Base-by-base conservation (phyloP, 2,888 invertebrate genomes). In the Conistra vaccinii region DNA sequence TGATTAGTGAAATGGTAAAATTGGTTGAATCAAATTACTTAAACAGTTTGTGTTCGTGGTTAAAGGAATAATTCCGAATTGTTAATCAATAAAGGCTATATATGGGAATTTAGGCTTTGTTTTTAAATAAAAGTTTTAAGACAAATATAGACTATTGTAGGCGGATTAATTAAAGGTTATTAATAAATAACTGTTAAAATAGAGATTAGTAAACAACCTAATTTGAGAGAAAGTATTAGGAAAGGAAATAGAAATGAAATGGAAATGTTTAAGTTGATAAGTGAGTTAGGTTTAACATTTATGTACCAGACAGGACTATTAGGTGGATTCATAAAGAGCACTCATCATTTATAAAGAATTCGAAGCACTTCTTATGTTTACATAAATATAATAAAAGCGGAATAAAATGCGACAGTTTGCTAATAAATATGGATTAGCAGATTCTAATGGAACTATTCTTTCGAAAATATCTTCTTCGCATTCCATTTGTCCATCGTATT, bases 1-100 rank as follows among this genome's bases (percentile, higher is more conserved):
- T 89, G 88, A 90, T 91, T 89, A 90, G 86, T 81, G 85, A 87
- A 91, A 89, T 89, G 87, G 86, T 88, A 87, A 89, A 91, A 88
- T 88, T 88, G 85, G 85, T 83, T 76, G 84, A 87, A 85, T 88
- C 80, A 85, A 88, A 89, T 89, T 83, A 88, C 79, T 73, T 81
- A 76, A 71, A 80, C 68, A 79, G 84, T 81, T 86, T 78, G 69
- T 78, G 68, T 78, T 78, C 70, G 58, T 76, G 48, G 75, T 67
- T 81, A 84, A 83, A 85, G 74, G 80, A 81, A 76, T 78, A 75
- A 76, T 76, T 73, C 29, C 9, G 55, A 75, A 63, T 53, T 76
- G 53, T 67, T 81, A 73, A 81, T 85, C 39, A 74, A 67, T 74
- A 65, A 68, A 51, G 12, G 60, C 81, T 80, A 62, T 80, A 67